Conservation (phyloP, 1,140 invertebrate species). For the Marisa cornuarietis region DNA sequence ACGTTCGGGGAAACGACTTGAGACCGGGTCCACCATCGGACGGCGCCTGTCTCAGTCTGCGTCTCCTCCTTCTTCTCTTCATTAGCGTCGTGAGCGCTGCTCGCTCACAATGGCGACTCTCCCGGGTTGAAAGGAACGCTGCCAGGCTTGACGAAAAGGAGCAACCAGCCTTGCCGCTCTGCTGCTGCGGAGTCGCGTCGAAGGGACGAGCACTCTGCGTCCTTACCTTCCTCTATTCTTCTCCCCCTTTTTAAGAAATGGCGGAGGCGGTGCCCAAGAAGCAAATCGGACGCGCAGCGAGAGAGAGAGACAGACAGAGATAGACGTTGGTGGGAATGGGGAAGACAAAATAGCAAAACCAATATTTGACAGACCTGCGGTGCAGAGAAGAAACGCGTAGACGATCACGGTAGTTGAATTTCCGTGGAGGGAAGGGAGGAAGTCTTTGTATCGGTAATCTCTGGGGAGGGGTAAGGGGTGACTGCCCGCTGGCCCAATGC, state of each 20-base stretch:
- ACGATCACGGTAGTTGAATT: no score
- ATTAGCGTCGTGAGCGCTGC: conserved; percentile 16
- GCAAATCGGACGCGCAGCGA: neutral
- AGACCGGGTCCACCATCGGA: neutral
- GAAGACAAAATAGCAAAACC: conserved; percentile 18
- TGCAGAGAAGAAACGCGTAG: no score
- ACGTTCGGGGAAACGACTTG: neutral
- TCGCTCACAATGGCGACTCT: conserved; percentile 12
- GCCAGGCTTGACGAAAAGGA: neutral
- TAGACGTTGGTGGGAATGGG: neutral
- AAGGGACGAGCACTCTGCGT: conserved; percentile 11
- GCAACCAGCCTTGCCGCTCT: conserved; percentile 15
- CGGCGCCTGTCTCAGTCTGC: conserved; percentile 17
- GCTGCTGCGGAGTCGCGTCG: conserved; percentile 1
- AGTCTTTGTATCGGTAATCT: no score
- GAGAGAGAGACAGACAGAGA: neutral
- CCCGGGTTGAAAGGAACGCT: neutral
- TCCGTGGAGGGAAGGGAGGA: no score
- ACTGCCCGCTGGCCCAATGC: no score
- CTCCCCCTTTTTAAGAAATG: neutral
- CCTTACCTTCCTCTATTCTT: conserved; percentile 9
- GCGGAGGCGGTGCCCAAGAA: conserved; percentile 13
- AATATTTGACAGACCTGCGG: conserved; percentile 10
- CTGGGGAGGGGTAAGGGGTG: no score
- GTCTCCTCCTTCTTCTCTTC: neutral